These are phyloP conservation scores for Chelon auratus DNA, from an alignment of 2,797 vertebrate species.

Conservation along the genomic window DNA sequence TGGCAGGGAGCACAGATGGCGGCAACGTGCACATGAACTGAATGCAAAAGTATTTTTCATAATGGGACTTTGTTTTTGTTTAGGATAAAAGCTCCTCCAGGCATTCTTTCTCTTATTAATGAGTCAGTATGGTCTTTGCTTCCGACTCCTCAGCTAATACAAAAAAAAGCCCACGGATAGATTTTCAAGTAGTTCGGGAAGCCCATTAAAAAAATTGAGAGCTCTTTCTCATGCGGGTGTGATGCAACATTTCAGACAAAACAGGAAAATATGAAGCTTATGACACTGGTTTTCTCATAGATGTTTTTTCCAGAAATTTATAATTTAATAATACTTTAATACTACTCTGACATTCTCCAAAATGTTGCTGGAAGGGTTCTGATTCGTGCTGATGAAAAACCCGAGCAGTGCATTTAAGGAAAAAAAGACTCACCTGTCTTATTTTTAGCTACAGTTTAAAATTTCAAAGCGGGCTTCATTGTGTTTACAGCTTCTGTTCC, in stretches of 20 bases:
- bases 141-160: not conserved
- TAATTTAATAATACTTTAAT: not conserved
- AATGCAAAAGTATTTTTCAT: not conserved
- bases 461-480: not conserved
- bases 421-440: not conserved
- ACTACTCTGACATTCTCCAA: not conserved
- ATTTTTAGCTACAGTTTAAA: not conserved
- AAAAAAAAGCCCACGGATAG: slow-evolving; percentile 15
- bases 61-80: not conserved
- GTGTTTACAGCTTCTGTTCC: not conserved
- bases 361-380: not conserved
- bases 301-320: not conserved
- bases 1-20: not conserved
- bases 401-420: slow-evolving; percentile 1
- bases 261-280: not conserved
- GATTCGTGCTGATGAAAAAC: not conserved
- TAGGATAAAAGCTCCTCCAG: not conserved
- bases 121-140: slow-evolving; percentile 16
- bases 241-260: not conserved
- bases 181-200: slow-evolving; percentile 15
- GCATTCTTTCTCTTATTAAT: slow-evolving; percentile 14
- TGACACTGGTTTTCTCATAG: not conserved
- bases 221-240: not conserved
- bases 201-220: slow-evolving; percentile 7
- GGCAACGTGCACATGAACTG: not conserved